Base-by-base conservation (phyloP, 1,140 invertebrate genomes). In the Heliconius nattereri region DNA sequence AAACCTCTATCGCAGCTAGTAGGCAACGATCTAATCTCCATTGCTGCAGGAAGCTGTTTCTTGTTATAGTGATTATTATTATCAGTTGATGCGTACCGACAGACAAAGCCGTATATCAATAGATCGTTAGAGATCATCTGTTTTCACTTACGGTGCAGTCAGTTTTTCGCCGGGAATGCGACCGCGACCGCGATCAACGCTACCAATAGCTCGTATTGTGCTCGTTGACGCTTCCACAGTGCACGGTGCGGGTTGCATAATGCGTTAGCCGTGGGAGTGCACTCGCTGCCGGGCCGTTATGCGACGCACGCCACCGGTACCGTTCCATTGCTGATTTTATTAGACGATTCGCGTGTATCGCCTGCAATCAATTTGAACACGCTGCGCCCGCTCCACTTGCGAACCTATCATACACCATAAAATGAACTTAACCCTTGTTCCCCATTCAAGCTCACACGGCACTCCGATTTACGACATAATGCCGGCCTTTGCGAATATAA, bases 291-390 rank as follows among this genome's bases (percentile, higher is more conserved):
- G 80, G 80, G 87, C 91, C 91, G 92, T 91, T 94, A 94, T 91
- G 90, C 90, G 91, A 91, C 89, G 89, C 92, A 92, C 90, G 91
- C 90, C 89, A 90, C 85, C 88, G 82, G 89, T 94, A 93, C 92
- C 92, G 92, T 94, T 93, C 91, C 88, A 91, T 91, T 92, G 89
- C 87, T 86, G 92, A 94, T 93, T 93, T 92, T 93, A 93, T 94
- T 93, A 94, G 90, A 93, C 87, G 88, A 93, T 89, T 92, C 92
- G 87, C 90, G 89, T 93, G 90, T 92, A 92, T 92, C 86, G 87
- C 85, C 83, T 81, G 90, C 88, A 90, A 94, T 94, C 91, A 91
- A 93, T 94, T 92, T 88, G 82, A 90, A 85, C 81, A 87, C 84
- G 80, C 86, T 87, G 85, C 86, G 83, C 81, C 86, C 37, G 86